Conservation (phyloP, 1,140 invertebrate genomes). For the Eupristina koningsbergeri region DNA sequence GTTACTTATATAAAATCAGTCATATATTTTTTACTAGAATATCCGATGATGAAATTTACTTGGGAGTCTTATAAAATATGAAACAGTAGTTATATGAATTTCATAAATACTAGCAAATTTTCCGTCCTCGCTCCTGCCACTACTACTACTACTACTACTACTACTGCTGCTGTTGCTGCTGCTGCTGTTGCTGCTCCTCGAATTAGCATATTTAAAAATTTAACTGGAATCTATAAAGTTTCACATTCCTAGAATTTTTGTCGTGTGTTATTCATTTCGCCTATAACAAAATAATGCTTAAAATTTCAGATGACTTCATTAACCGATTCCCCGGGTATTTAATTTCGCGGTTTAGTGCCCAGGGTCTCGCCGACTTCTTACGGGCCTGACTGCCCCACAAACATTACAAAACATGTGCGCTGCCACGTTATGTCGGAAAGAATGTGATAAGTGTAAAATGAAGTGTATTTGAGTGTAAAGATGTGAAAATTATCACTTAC, state of each 20-base stretch:
- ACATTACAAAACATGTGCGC: not conserved
- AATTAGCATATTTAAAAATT: constrained; percentile 2
- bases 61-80: constrained; percentile 31
- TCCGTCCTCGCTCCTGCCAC: not conserved
- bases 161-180: too few relatives aligned
- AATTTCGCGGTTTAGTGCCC: not conserved
- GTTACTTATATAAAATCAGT: constrained; percentile 43
- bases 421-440: too few relatives aligned
- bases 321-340: not conserved
- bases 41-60: constrained; percentile 31
- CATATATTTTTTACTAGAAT: constrained; percentile 32
- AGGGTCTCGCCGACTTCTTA: not conserved
- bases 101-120: constrained; percentile 20
- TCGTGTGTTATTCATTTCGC: not conserved
- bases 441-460: not conserved
- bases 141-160: too few relatives aligned
- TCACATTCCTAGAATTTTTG: not conserved
- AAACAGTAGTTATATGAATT: constrained; percentile 14
- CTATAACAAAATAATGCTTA: not conserved
- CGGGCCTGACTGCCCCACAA: not conserved
- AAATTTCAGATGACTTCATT: not conserved
- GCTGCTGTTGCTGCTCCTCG: too few relatives aligned
- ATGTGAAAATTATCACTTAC: constrained; percentile 2
- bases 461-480: not conserved
- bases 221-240: not conserved